Conservation (phyloP, 2,888 invertebrate species). For the Cephus runcator region DNA sequence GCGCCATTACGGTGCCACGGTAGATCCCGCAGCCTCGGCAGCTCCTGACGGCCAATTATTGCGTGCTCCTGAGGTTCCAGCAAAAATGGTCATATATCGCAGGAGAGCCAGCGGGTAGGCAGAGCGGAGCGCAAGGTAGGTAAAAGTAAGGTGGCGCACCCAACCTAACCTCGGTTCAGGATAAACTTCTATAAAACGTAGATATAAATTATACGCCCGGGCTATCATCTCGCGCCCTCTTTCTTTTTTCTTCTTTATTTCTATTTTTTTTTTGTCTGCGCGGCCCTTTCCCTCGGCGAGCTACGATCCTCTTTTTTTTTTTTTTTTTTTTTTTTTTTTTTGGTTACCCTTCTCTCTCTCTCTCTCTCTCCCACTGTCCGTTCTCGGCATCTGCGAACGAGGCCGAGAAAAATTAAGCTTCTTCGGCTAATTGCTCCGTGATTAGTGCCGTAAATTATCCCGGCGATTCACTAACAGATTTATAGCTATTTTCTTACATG, state of each 20-base stretch:
- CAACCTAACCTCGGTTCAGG: constrained; percentile 6
- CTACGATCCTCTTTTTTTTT: constrained; percentile 11
- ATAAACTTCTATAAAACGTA: constrained; percentile 15
- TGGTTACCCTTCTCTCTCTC: not conserved
- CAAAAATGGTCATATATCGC: constrained; percentile 32
- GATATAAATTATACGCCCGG: constrained; percentile 3
- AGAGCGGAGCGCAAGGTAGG: not conserved
- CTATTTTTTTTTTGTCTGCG: not conserved
- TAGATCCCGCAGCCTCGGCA: not conserved
- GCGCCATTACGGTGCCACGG: too few relatives aligned
- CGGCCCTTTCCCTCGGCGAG: constrained; percentile 15
- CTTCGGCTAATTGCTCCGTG: constrained; percentile 12
- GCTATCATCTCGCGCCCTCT: not conserved
- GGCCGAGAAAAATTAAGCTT: constrained; percentile 13
- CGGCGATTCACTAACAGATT: constrained; percentile 10
- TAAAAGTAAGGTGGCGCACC: not conserved
- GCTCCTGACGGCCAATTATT: constrained; percentile 27
- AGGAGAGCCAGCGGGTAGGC: not conserved
- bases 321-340: not conserved
- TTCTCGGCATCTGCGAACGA: not conserved
- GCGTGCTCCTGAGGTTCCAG: constrained; percentile 18
- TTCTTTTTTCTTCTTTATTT: not conserved
- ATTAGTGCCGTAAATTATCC: constrained; percentile 14
- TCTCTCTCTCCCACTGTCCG: not conserved
- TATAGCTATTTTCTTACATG: not conserved